phyloP scores from a whole-genome alignment of 2,797 vertebrate genomes.

The Aphelocoma californica region DNA sequence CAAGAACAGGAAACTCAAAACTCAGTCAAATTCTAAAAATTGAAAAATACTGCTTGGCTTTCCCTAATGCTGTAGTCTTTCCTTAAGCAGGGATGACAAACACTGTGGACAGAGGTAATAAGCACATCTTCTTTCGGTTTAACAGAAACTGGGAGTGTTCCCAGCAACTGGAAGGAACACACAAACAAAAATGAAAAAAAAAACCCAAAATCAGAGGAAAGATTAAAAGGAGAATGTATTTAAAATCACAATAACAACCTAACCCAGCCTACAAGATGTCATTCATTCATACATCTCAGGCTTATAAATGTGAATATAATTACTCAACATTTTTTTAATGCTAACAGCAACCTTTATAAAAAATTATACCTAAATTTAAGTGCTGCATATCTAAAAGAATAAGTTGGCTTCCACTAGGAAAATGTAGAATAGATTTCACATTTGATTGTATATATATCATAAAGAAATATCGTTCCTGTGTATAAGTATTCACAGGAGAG shows the following conservation, averaged over 20 bases:
- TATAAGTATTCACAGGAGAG: slow-evolving; percentile 26
- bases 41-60: neutral
- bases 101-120: neutral
- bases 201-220: neutral
- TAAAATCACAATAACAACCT: neutral
- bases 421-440: neutral
- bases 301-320: neutral
- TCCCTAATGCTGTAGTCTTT: neutral
- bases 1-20: neutral
- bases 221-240: neutral
- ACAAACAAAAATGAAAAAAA: neutral
- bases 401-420: neutral
- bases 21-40: neutral
- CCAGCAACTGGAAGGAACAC: neutral
- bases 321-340: neutral
- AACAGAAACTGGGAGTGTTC: neutral
- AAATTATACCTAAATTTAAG: neutral
- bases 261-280: neutral
- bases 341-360: neutral
- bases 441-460: neutral
- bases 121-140: neutral
- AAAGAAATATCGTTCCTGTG: neutral
- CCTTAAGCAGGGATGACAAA: neutral
- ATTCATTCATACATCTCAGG: neutral
- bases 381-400: neutral